These are phyloP conservation scores for Narcine bancroftii DNA, from an alignment of 2,113 vertebrate species.

Conservation along the genomic window DNA sequence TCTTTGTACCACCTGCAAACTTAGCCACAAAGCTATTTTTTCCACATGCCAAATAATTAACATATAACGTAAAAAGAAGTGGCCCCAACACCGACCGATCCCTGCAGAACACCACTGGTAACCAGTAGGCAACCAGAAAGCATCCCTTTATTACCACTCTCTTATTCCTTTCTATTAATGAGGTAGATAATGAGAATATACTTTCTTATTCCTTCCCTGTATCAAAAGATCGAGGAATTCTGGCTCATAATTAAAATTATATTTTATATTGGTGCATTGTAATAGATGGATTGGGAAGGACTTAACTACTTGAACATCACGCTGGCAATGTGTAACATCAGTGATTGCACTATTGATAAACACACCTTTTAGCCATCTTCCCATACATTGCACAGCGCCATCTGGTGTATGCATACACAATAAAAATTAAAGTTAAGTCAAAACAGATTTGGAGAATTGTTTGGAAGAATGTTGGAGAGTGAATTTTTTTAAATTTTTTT, in stretches of 20 bases:
- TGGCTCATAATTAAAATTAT: background rate
- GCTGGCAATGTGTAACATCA: background rate
- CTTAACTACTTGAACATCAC: background rate
- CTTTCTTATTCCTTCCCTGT: background rate
- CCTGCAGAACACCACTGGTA: too few species aligned
- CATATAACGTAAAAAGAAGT: too few species aligned
- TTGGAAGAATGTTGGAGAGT: background rate
- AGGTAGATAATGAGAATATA: too few species aligned
- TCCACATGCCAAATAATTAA: too few species aligned
- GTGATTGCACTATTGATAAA: conserved; percentile 5
- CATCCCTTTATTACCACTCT: too few species aligned
- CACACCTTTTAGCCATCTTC: background rate
- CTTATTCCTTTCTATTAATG: too few species aligned
- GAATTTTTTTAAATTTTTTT: too few species aligned
- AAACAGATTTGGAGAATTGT: background rate
- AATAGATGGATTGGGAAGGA: background rate
- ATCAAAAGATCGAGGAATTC: background rate
- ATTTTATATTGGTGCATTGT: background rate
- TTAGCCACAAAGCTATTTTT: too few species aligned
- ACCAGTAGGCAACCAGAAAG: too few species aligned
- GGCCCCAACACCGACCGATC: too few species aligned
- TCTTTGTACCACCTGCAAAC: too few species aligned
- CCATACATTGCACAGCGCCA: conserved; percentile 8
- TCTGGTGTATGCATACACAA: background rate
- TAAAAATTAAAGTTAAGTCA: background rate